These are phyloP conservation scores for Nilaparvata lugens DNA, from an alignment of 1,140 invertebrate species.

Conservation along the genomic window DNA sequence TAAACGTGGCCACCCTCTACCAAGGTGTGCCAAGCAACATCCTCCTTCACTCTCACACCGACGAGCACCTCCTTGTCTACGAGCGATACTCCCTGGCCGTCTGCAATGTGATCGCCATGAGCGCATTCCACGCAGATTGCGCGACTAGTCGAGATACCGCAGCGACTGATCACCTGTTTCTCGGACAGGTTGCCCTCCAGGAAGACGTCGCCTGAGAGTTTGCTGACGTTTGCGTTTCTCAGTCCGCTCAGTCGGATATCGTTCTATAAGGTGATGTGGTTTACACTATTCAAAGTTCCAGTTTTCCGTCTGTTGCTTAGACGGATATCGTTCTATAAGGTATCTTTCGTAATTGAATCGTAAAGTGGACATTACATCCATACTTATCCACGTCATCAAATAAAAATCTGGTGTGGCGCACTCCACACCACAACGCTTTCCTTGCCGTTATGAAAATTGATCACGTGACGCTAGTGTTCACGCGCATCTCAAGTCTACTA, in stretches of 20 bases:
- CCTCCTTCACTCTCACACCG: conserved; percentile 55
- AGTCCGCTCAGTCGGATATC: conserved; percentile 48
- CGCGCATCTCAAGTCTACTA: too few species aligned
- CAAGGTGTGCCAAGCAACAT: conserved; percentile 36
- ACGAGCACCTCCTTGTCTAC: conserved; percentile 62
- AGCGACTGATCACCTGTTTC: conserved; percentile 47
- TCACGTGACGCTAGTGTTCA: too few species aligned
- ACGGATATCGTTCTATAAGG: too few species aligned
- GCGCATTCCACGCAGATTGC: conserved; percentile 58
- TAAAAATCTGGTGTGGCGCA: too few species aligned
- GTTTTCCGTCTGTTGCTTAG: too few species aligned
- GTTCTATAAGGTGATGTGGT: conserved; percentile 40
- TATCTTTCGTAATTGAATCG: too few species aligned
- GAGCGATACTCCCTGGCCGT: conserved; percentile 60
- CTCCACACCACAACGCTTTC: too few species aligned
- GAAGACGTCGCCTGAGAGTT: conserved; percentile 42
- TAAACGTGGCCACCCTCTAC: conserved; percentile 47
- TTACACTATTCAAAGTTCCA: too few species aligned
- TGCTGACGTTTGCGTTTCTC: conserved; percentile 46
- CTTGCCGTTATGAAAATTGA: too few species aligned
- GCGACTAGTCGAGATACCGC: conserved; percentile 48
- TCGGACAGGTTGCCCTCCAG: conserved; percentile 39
- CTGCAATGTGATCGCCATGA: conserved; percentile 62
- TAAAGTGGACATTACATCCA: too few species aligned
- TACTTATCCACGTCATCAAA: too few species aligned